Percentiles rank a stretch among this genome's conserved stretches.
Conservation (phyloP, 2,888 invertebrate genomes). For the Hydrotaea diabolus region DNA sequence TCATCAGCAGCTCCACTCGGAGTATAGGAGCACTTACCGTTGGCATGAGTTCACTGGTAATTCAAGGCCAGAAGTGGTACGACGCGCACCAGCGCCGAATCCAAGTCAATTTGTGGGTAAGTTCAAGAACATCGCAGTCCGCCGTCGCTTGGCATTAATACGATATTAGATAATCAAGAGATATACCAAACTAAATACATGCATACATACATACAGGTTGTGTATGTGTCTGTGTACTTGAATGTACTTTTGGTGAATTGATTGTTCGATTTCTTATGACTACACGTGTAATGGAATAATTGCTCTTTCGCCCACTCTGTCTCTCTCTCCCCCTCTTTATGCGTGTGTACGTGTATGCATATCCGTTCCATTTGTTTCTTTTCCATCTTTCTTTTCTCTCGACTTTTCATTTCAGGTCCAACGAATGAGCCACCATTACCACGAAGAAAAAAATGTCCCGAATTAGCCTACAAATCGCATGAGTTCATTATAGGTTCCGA, state of each 20-base stretch:
- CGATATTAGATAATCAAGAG: constrained; percentile 53
- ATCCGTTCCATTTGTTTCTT: not conserved
- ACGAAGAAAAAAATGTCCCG: constrained; percentile 93
- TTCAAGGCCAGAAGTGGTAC: constrained; percentile 87
- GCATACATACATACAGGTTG: not conserved
- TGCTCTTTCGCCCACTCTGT: not conserved
- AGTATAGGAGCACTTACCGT: constrained; percentile 96
- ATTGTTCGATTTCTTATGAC: constrained; percentile 9
- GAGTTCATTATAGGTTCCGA: constrained; percentile 86
- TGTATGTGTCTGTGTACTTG: not conserved
- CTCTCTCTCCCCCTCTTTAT: not conserved
- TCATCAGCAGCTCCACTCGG: constrained; percentile 91
- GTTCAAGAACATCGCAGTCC: constrained; percentile 61
- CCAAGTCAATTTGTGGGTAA: constrained; percentile 79
- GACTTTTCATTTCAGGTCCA: constrained; percentile 76
- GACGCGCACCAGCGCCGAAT: constrained; percentile 84
- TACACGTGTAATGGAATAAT: not conserved
- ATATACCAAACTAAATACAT: not conserved
- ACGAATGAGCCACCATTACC: constrained; percentile 92
- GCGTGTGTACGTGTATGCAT: not conserved
- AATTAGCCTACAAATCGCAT: constrained; percentile 92
- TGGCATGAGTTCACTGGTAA: constrained; percentile 95
- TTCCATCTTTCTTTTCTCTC: constrained; percentile 38
- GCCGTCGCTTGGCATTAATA: constrained; percentile 35
- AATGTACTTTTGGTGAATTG: not conserved